Base-by-base conservation (phyloP, 2,888 invertebrate genomes). In the Micropterix aruncella region DNA sequence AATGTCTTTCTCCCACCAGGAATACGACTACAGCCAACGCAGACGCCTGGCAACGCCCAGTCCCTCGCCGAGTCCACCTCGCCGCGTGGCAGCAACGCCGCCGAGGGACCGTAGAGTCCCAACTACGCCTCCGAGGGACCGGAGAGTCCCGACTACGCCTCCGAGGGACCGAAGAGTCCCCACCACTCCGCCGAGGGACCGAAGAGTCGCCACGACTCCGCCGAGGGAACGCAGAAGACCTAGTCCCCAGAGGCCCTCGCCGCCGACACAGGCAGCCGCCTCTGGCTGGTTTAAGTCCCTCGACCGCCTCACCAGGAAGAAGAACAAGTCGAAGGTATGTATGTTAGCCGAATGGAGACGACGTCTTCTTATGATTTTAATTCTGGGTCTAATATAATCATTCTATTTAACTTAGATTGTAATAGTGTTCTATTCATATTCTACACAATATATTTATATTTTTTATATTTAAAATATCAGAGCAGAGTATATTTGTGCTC, bases 241-340 rank as follows among this genome's bases (percentile, higher is more conserved):
- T 44, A n/a, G n/a, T n/a, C 40, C 7, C n/a, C n/a, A n/a, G n/a
- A n/a, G n/a, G 42, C 70, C 52, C 60, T 70, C 52, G 60, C 68
- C 68, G 15, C 53, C 59, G 27, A 43, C 2, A 3, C 49, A 55
- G 4, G 61, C 66, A 2, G 66, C 73, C 42, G 69, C 75, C 50
- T 73, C 75, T 42, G 79, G 79, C 57, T 88, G 87, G 87, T 86
- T 88, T 66, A 87, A 86, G 58, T 85, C 85, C 2, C 63, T 84
- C 46, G 83, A 83, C 58, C 66, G 83, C 44, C 72, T 83, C 41
- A 77, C 83, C 42, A 77, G 80, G 59, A 85, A 83, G 60, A 82
- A 76, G 55, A 68, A 62, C 49, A 55, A 62, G 60, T 64, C 50
- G 66, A 70, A 27, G 27, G 27, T 27, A 27, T 27, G 5, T 27